These are phyloP conservation scores for Conger conger DNA, from an alignment of 2,113 vertebrate genomes.

Conservation along the genomic window DNA sequence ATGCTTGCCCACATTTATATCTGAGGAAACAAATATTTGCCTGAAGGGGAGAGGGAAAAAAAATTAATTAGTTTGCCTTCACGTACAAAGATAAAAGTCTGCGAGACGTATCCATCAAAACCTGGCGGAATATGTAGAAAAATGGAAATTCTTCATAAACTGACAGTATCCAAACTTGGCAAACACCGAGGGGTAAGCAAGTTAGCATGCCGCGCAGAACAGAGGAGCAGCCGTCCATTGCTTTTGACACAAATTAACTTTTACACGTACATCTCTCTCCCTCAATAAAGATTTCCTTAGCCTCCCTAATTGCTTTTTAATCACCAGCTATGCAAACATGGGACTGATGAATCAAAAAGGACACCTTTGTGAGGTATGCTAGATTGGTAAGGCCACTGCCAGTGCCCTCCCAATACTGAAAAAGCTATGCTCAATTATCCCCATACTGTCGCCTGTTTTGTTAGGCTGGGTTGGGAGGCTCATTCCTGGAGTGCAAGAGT, in stretches of 20 bases:
- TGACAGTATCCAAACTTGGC: constrained; percentile 86
- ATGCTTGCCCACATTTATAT: constrained; percentile 93
- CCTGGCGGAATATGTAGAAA: constrained; percentile 81
- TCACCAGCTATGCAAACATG: constrained; percentile 73
- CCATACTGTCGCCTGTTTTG: constrained; percentile 16
- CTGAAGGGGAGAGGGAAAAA: constrained; percentile 71
- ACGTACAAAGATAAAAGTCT: constrained; percentile 88
- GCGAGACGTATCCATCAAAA: constrained; percentile 91
- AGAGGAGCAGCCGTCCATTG: constrained; percentile 83
- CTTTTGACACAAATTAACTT: constrained; percentile 88
- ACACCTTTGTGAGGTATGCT: constrained; percentile 35
- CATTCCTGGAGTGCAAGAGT: background rate
- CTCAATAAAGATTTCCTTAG: constrained; percentile 78
- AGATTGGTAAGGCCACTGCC: constrained; percentile 23
- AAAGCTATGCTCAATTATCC: constrained; percentile 7
- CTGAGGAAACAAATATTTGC: constrained; percentile 96
- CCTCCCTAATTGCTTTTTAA: constrained; percentile 86
- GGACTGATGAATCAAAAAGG: constrained; percentile 44
- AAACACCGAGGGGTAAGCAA: constrained; percentile 82
- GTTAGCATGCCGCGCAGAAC: constrained; percentile 76
- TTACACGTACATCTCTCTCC: constrained; percentile 80
- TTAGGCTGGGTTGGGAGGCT: background rate
- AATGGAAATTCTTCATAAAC: constrained; percentile 94
- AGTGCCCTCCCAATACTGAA: background rate
- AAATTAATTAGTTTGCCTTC: constrained; percentile 95